Base-by-base conservation (phyloP, 2,888 invertebrate species). In the Dryomyza anilis region DNA sequence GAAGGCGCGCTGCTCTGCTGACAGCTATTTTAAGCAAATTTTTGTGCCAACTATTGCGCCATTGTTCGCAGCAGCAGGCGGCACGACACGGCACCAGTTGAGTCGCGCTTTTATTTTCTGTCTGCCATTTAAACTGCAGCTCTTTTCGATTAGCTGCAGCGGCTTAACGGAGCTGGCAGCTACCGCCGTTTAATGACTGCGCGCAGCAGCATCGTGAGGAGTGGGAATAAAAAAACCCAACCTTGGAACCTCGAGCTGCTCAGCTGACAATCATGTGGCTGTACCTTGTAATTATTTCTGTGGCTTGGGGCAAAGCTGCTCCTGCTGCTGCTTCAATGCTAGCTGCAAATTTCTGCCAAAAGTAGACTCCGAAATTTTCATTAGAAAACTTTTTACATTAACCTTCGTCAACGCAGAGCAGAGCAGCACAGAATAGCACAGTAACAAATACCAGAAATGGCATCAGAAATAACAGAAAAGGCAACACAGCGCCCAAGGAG, bases 371-470 rank as follows among this genome's bases (percentile, higher is more conserved):
- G 50, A 25, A 29, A 27, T 50, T 50, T 50, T 50, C 50, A 52
- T 52, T 52, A 52, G 50, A 29, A 52, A 52, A 52, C 50, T 52
- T 52, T 52, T 52, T 25, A 25, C 50, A 52, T 25, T 52, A 52
- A 52, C n/a, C 27, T 8, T 16, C n/a, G 8, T 52, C n/a, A 23
- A 52, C 23, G 27, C 25, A n/a, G n/a, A n/a, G n/a, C n/a, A n/a
- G n/a, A n/a, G n/a, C n/a, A n/a, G n/a, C n/a, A n/a, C n/a, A n/a
- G n/a, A n/a, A n/a, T n/a, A n/a, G n/a, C n/a, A n/a, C n/a, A n/a
- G n/a, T n/a, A n/a, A n/a, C n/a, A n/a, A n/a, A n/a, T n/a, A n/a
- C n/a, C n/a, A n/a, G n/a, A n/a, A n/a, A n/a, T n/a, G n/a, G n/a
- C n/a, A n/a, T n/a, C n/a, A n/a, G n/a, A n/a, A n/a, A n/a, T n/a